Conservation (phyloP, 2,888 invertebrate genomes). For the Scaptomyza reducta region DNA sequence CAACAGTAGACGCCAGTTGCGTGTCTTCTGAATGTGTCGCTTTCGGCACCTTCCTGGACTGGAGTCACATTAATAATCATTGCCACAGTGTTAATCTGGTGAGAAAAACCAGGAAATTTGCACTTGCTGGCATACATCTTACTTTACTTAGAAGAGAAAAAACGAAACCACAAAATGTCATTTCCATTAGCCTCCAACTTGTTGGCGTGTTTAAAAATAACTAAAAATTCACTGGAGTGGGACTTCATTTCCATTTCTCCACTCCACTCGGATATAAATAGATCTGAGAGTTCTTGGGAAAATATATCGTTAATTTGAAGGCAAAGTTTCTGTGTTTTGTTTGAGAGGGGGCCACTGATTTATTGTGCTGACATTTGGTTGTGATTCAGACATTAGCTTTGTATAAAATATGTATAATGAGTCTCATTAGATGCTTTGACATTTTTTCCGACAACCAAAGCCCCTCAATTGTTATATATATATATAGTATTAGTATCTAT, state of each 20-base stretch:
- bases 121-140: slow-evolving; percentile 46
- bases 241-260: background rate
- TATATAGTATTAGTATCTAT: background rate
- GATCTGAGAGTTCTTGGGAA: slow-evolving; percentile 47
- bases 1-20: slow-evolving; percentile 51
- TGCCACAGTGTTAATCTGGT: slow-evolving; percentile 40
- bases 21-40: slow-evolving; percentile 59
- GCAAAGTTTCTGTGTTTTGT: slow-evolving; percentile 21
- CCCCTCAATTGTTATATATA: slow-evolving; percentile 13
- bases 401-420: slow-evolving; percentile 55
- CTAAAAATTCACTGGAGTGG: slow-evolving; percentile 37
- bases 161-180: slow-evolving; percentile 68
- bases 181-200: slow-evolving; percentile 72
- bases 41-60: slow-evolving; percentile 62
- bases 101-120: slow-evolving; percentile 55
- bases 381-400: slow-evolving; percentile 46
- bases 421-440: slow-evolving; percentile 62
- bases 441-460: slow-evolving; percentile 23
- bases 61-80: slow-evolving; percentile 70
- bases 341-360: slow-evolving; percentile 52
- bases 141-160: slow-evolving; percentile 10
- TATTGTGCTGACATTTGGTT: slow-evolving; percentile 71
- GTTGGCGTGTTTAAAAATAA: slow-evolving; percentile 44
- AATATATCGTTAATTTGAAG: slow-evolving; percentile 46
- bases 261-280: slow-evolving; percentile 52